These are phyloP conservation scores for Pemphredon lugubris DNA, from an alignment of 2,888 invertebrate genomes.

Conservation along the genomic window DNA sequence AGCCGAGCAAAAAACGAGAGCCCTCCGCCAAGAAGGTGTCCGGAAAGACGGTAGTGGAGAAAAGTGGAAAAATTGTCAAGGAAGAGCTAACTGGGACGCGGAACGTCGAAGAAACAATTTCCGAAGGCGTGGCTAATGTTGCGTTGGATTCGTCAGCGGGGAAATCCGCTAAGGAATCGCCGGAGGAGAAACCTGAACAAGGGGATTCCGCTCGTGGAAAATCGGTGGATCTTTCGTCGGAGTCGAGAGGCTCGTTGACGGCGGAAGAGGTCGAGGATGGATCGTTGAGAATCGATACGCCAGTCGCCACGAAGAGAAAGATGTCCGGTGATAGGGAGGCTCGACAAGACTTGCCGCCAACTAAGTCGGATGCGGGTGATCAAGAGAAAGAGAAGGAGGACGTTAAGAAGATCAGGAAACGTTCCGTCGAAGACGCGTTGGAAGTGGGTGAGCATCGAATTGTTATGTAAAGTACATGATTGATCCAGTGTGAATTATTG, in stretches of 20 bases:
- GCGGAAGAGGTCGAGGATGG: conserved; percentile 33
- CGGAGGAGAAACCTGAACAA: conserved; percentile 54
- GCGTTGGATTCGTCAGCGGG: neutral
- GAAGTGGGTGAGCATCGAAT: conserved; percentile 36
- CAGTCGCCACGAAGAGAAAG: conserved; percentile 30
- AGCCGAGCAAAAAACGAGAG: conserved; percentile 29
- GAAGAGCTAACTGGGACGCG: conserved; percentile 1
- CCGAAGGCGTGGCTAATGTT: conserved; percentile 5
- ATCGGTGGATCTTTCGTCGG: conserved; percentile 56
- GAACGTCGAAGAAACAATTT: neutral
- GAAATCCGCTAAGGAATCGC: conserved; percentile 21
- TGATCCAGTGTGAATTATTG: too few relatives aligned
- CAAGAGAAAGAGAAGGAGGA: conserved; percentile 27
- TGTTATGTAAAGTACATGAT: neutral
- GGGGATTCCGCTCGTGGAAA: conserved; percentile 52
- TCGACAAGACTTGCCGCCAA: neutral
- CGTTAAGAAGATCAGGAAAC: conserved; percentile 26
- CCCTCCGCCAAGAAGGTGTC: conserved; percentile 18
- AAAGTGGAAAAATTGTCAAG: neutral
- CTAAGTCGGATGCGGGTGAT: conserved; percentile 10
- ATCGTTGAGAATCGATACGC: conserved; percentile 34
- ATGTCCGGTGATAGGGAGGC: conserved; percentile 14
- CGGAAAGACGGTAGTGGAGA: conserved; percentile 10
- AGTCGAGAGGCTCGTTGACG: conserved; percentile 42
- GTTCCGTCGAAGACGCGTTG: conserved; percentile 24